These are phyloP conservation scores for Lagorchestes hirsutus DNA, from an alignment of 2,797 vertebrate genomes.

Conservation along the genomic window DNA sequence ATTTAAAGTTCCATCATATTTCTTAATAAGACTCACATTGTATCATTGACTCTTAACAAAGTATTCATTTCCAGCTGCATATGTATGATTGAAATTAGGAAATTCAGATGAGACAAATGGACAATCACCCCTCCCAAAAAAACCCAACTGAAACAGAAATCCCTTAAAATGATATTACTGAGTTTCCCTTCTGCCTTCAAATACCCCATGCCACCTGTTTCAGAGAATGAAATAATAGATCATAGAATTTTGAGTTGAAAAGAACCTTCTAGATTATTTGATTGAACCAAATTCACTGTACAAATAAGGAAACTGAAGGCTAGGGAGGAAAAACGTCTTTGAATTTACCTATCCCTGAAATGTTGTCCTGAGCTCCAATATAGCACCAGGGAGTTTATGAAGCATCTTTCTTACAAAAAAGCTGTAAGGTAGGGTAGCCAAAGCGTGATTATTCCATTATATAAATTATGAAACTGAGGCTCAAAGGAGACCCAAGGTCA, in stretches of 20 bases:
- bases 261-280: background rate
- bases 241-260: background rate
- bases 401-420: background rate
- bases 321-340: background rate
- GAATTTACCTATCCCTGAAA: background rate
- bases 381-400: background rate
- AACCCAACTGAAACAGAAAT: background rate
- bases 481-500: background rate
- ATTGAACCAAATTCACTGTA: background rate
- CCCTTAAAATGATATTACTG: background rate
- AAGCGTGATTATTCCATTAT: background rate
- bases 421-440: background rate
- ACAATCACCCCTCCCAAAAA: background rate
- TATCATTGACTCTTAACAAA: background rate
- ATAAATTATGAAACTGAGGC: background rate
- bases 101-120: constrained; percentile 23
- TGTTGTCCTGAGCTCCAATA: background rate
- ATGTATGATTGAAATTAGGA: constrained; percentile 27
- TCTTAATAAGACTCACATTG: background rate
- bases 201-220: background rate
- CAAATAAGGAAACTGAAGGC: background rate
- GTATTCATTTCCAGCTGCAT: background rate
- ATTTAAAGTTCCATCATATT: background rate
- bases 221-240: background rate
- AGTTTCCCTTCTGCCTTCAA: background rate